Percentiles rank a stretch among this genome's conserved stretches.
Conservation (phyloP, 2,113 vertebrate genomes). For the Lepus americanus region DNA sequence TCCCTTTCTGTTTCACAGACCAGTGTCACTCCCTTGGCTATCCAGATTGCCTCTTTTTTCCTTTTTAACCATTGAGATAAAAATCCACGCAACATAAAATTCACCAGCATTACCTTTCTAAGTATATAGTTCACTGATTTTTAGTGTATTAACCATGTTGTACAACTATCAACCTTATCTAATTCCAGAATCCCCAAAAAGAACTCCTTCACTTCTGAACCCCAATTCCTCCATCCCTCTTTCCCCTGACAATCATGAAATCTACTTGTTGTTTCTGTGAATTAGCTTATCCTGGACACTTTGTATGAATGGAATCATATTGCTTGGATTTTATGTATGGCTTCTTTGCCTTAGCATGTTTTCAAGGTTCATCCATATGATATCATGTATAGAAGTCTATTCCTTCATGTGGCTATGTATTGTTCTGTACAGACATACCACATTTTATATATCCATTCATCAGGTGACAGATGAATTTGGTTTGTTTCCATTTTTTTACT, state of each 20-base stretch:
- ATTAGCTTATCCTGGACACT: neutral
- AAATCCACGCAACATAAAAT: slow-evolving; percentile 1
- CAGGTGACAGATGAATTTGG: neutral
- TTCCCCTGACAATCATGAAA: neutral
- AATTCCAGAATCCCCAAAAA: neutral
- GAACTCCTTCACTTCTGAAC: neutral
- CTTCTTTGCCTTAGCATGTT: neutral
- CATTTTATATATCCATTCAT: neutral
- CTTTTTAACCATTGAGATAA: neutral
- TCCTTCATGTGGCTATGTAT: neutral
- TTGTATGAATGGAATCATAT: neutral
- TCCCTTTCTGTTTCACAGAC: neutral
- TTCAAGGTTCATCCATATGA: neutral
- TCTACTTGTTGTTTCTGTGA: neutral
- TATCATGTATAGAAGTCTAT: neutral
- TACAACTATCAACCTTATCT: neutral
- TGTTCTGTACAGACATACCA: neutral
- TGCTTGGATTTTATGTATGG: neutral
- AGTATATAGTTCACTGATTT: neutral
- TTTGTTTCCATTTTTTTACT: neutral
- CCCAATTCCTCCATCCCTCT: neutral
- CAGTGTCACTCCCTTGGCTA: neutral
- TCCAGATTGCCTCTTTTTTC: neutral
- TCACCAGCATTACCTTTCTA: neutral
- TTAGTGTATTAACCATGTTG: neutral